Evolutionary conservation across 2,113 vertebrate genomes (phyloP).

Genomic region (Catharus fuscescens): DNA sequence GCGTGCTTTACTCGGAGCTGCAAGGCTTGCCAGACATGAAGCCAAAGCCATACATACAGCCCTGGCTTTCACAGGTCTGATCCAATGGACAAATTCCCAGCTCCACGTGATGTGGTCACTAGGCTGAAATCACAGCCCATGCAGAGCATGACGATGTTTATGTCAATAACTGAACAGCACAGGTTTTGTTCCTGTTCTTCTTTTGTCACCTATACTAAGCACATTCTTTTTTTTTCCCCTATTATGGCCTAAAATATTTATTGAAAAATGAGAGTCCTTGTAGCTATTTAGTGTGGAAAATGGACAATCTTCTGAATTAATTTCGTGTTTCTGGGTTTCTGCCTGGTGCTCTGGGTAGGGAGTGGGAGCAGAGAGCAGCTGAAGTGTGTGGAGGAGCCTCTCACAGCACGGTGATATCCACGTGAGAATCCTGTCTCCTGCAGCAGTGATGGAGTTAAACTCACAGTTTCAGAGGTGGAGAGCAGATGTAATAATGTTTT

Average conservation of each 20-base stretch:
- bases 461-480: background rate
- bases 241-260: background rate
- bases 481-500: background rate
- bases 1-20: background rate
- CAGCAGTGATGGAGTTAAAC: background rate
- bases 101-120: background rate
- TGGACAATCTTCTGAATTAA: background rate
- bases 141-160: background rate
- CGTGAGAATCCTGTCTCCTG: background rate
- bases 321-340: fast-evolving
- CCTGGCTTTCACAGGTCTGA: background rate
- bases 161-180: background rate
- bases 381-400: background rate
- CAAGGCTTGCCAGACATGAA: background rate
- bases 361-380: background rate
- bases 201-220: background rate
- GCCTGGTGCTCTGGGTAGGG: background rate
- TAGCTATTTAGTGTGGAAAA: background rate
- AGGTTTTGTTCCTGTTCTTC: background rate
- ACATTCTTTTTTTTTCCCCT: background rate
- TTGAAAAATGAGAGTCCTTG: background rate
- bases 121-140: background rate
- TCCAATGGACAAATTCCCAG: background rate
- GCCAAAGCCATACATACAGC: background rate
- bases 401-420: fast-evolving